phyloP scores from a whole-genome alignment of 2,113 vertebrate genomes.

The Chunga burmeisteri region DNA sequence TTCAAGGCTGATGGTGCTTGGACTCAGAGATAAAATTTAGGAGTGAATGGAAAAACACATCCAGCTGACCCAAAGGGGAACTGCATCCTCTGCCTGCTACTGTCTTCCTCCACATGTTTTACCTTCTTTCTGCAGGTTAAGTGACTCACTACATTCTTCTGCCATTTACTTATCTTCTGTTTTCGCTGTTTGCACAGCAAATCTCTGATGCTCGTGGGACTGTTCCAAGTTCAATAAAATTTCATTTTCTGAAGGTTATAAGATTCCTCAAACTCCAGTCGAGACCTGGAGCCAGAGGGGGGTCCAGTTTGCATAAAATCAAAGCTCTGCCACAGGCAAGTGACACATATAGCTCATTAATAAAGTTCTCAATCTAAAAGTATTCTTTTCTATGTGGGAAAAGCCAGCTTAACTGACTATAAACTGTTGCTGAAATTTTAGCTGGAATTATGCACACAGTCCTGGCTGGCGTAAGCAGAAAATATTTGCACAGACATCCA shows the following conservation, averaged over 20 bases:
- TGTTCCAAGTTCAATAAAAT: constrained; percentile 53
- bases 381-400: not conserved
- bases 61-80: not conserved
- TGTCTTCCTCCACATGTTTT: not conserved
- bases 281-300: not conserved
- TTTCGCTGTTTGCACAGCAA: constrained; percentile 10
- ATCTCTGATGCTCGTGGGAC: not conserved
- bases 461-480: not conserved
- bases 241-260: constrained; percentile 44
- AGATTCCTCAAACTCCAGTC: constrained; percentile 33
- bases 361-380: not conserved
- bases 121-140: constrained; percentile 6
- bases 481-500: constrained; percentile 44
- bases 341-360: not conserved
- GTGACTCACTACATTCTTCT: constrained; percentile 36
- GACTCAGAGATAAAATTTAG: not conserved
- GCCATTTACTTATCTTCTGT: constrained; percentile 19
- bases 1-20: not conserved
- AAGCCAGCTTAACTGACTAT: not conserved
- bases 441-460: not conserved
- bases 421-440: constrained; percentile 7
- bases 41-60: not conserved
- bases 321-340: not conserved
- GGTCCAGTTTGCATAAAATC: not conserved
- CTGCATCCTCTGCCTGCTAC: not conserved